Evolutionary conservation across 2,113 vertebrate species (phyloP), one percentile per base, ranked within the genome.

Genomic region (Dipodomys stephensi): DNA sequence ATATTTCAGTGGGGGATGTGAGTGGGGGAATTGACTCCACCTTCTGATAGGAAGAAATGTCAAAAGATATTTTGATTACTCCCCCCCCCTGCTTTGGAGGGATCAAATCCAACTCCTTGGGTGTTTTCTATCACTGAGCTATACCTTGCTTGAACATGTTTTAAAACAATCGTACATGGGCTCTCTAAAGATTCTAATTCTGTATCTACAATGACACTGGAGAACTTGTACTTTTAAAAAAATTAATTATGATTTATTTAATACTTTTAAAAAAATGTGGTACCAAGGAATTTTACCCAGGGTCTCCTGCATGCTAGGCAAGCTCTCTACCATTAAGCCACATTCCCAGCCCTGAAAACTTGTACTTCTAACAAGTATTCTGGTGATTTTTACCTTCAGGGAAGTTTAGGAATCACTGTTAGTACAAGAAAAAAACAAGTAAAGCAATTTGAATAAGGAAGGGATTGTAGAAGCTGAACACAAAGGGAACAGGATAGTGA

Each of bases 351-450:
- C 60, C 60, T 6, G 20, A 62, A 19, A 62, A 62, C 16, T 88
- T 91, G 44, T 92, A 22, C 77, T 92, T 92, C 85, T 62, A 84
- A 28, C 72, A 93, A 82, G 46, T 88, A 67, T 73, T 44, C 28
- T 35, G 32, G 53, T 88, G 78, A 81, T 84, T 96, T 95, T 92
- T 86, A 88, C 8, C 35, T 85, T 76, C 44, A 83, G 83, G 76
- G 39, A 83, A 67, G 15, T 68, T 83, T 84, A 81, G 49, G n/a
- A 72, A 69, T 46, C 53, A 73, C 15, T 88, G n/a, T 25, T 74
- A 27, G 10, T 96, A 6, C 20, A 88, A 91, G n/a, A 93, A 9
- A 95, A 25, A 32, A n/a, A 62, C 64, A 82, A 18, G n/a, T 87
- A 87, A 83, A 94, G 19, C 69, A 32, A 62, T 82, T 35, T 73